Conservation (phyloP, 2,888 invertebrate species). For the Lycaena phlaeas region DNA sequence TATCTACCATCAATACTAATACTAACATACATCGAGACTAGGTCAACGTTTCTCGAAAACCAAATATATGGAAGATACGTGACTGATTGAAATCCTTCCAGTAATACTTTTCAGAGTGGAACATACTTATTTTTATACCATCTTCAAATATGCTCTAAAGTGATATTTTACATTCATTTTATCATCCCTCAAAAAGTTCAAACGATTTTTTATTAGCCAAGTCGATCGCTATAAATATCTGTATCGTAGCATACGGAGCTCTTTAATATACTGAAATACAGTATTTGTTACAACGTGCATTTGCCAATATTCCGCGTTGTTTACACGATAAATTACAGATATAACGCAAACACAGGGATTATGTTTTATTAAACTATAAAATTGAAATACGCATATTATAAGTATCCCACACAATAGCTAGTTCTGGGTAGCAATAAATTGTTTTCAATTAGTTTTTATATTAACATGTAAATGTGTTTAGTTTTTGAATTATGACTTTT, state of each 20-base stretch:
- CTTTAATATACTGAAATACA: not conserved
- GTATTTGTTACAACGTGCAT: slow-evolving; percentile 3
- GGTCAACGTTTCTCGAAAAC: too few relatives aligned
- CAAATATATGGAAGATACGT: too few relatives aligned
- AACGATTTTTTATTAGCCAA: not conserved
- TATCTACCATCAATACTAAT: too few relatives aligned
- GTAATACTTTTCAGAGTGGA: too few relatives aligned
- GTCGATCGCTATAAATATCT: not conserved
- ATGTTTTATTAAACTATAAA: slow-evolving; percentile 59
- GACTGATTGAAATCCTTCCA: too few relatives aligned
- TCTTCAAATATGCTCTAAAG: too few relatives aligned
- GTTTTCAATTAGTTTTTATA: slow-evolving; percentile 11
- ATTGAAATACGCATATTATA: slow-evolving; percentile 39
- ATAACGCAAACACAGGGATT: slow-evolving; percentile 56
- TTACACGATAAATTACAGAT: slow-evolving; percentile 60
- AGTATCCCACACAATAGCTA: slow-evolving; percentile 26
- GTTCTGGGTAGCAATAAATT: slow-evolving; percentile 23
- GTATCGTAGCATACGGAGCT: not conserved
- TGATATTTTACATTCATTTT: too few relatives aligned
- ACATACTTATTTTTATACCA: too few relatives aligned
- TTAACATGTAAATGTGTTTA: too few relatives aligned
- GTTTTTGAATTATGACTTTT: too few relatives aligned
- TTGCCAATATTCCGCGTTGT: slow-evolving; percentile 20
- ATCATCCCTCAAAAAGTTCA: not conserved
- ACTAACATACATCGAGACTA: too few relatives aligned